These are phyloP conservation scores for Drosophila pectinifera DNA, from an alignment of 1,140 invertebrate genomes.

Conservation along the genomic window DNA sequence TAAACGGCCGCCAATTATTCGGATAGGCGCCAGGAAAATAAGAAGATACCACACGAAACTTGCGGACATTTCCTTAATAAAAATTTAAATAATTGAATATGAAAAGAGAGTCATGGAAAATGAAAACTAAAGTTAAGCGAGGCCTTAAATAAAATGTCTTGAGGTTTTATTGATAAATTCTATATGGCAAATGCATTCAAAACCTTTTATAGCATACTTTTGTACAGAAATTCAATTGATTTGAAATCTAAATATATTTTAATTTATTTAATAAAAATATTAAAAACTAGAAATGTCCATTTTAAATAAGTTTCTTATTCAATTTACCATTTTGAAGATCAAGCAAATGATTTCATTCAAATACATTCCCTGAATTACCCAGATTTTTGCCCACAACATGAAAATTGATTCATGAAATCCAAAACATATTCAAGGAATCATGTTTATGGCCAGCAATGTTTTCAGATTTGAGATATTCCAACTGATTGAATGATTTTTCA, in stretches of 20 bases:
- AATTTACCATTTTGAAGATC: neutral
- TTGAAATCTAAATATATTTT: too few species aligned
- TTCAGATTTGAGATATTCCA: constrained; percentile 23
- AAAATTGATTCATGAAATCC: constrained; percentile 17
- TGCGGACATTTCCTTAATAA: neutral
- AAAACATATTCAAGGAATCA: constrained; percentile 21
- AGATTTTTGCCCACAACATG: neutral
- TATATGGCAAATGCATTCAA: too few species aligned
- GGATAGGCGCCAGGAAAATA: constrained; percentile 16
- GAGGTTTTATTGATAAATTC: too few species aligned
- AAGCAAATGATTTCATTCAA: neutral
- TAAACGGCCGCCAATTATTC: constrained; percentile 49
- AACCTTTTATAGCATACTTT: neutral
- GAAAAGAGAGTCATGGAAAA: neutral
- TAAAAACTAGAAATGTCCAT: neutral
- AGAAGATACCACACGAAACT: neutral
- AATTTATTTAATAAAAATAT: neutral
- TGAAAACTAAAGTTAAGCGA: neutral
- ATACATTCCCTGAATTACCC: too few species aligned
- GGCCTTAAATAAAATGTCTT: neutral
- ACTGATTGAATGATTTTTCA: constrained; percentile 24
- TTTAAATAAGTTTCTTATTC: too few species aligned
- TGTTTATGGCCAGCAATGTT: constrained; percentile 12
- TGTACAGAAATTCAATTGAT: neutral
- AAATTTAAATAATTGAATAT: neutral